Evolutionary conservation across 2,113 vertebrate species (phyloP).

Genomic region (Gracilinanus agilis): DNA sequence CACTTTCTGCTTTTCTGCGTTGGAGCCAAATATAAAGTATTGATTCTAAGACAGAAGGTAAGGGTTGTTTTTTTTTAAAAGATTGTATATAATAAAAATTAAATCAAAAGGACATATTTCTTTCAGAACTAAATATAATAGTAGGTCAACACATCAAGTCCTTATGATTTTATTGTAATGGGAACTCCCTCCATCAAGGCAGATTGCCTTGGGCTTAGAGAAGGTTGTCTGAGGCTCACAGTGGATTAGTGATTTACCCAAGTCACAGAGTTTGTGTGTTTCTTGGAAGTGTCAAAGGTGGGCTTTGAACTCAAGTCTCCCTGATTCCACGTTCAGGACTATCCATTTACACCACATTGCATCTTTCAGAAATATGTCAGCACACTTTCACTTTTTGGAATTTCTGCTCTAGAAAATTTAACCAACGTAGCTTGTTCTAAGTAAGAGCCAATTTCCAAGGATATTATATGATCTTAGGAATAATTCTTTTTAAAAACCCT

Average conservation of each 20-base stretch:
- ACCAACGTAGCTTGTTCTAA: conserved; percentile 28
- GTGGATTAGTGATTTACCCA: neutral
- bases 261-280: neutral
- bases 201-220: neutral
- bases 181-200: neutral
- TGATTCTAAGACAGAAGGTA: too few relatives aligned
- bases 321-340: neutral
- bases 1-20: too few relatives aligned
- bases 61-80: neutral
- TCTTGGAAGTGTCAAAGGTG: neutral
- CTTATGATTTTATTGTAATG: neutral
- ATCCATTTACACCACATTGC: neutral
- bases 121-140: neutral
- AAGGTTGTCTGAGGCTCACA: neutral
- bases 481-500: neutral
- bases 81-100: neutral
- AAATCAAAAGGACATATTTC: neutral
- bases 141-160: neutral
- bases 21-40: too few relatives aligned
- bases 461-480: conserved; percentile 29
- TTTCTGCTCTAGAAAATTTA: conserved; percentile 21
- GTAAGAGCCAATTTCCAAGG: conserved; percentile 38
- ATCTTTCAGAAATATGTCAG: neutral
- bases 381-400: conserved; percentile 22
- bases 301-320: neutral